A percentile compares a stretch with the other conserved stretches of the same genome.
Evolutionary conservation across 2,888 invertebrate species (phyloP).

Genomic region (Junonia oenone): DNA sequence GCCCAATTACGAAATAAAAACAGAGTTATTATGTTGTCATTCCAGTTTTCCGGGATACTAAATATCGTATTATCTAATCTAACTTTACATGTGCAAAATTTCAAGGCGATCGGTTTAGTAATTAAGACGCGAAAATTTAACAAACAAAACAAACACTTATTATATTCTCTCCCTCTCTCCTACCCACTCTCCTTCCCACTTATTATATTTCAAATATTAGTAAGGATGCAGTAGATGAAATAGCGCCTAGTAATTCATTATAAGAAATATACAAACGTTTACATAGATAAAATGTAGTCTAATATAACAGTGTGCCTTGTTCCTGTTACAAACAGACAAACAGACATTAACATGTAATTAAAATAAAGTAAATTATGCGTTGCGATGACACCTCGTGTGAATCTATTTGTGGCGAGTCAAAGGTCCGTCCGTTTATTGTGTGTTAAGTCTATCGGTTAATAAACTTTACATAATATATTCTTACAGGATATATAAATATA

Average conservation of each 20-base stretch:
- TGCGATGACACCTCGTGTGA: not conserved
- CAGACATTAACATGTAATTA: constrained; percentile 12
- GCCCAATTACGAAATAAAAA: no score
- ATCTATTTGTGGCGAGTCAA: constrained; percentile 10
- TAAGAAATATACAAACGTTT: not conserved
- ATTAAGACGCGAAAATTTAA: no score
- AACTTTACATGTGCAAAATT: no score
- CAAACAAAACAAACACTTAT: no score
- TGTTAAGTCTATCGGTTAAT: constrained; percentile 4
- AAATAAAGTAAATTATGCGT: constrained; percentile 16
- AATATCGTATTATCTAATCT: no score
- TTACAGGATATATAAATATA: not conserved
- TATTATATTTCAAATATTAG: no score
- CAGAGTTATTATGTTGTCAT: no score
- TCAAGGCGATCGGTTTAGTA: no score
- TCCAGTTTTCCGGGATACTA: no score
- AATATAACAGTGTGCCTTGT: not conserved
- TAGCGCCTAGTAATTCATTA: not conserved
- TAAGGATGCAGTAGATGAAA: no score
- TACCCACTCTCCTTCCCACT: not conserved
- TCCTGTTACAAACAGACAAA: not conserved
- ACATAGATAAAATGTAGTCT: not conserved
- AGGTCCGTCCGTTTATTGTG: constrained; percentile 19
- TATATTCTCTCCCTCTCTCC: not conserved
- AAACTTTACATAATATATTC: not conserved